These are phyloP conservation scores for Cyanoderma ruficeps DNA, from an alignment of 2,113 vertebrate genomes.

Conservation along the genomic window DNA sequence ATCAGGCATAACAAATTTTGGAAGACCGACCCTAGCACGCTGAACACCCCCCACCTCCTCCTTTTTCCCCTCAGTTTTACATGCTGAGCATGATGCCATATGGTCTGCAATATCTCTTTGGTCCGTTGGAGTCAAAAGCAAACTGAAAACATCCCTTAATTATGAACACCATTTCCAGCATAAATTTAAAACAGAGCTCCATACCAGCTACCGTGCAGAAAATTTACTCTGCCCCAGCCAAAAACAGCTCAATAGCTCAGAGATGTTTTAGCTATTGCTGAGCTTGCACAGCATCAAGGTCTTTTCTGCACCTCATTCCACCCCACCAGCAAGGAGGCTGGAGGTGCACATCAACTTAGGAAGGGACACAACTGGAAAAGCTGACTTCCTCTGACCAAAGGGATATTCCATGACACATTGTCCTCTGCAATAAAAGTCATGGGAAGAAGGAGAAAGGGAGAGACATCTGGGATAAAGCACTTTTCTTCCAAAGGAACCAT, in stretches of 20 bases:
- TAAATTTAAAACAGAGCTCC: background rate
- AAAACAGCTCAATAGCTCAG: background rate
- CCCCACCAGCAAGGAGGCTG: accelerated
- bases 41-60: background rate
- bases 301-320: background rate
- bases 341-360: accelerated
- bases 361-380: background rate
- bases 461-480: accelerated
- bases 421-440: background rate
- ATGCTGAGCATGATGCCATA: background rate
- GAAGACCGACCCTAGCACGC: background rate
- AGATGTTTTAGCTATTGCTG: background rate
- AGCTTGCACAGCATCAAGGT: background rate
- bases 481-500: background rate
- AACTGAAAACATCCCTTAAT: background rate
- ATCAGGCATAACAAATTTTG: background rate
- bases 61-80: background rate
- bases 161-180: background rate
- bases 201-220: background rate
- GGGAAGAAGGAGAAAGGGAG: background rate
- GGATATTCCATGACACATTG: accelerated
- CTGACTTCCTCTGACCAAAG: background rate
- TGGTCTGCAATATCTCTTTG: background rate
- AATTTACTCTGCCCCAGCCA: background rate
- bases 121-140: background rate